Evolutionary conservation across 2,797 vertebrate genomes (phyloP), one percentile per base, ranked within the genome.

Genomic region (Cottoperca gobio): DNA sequence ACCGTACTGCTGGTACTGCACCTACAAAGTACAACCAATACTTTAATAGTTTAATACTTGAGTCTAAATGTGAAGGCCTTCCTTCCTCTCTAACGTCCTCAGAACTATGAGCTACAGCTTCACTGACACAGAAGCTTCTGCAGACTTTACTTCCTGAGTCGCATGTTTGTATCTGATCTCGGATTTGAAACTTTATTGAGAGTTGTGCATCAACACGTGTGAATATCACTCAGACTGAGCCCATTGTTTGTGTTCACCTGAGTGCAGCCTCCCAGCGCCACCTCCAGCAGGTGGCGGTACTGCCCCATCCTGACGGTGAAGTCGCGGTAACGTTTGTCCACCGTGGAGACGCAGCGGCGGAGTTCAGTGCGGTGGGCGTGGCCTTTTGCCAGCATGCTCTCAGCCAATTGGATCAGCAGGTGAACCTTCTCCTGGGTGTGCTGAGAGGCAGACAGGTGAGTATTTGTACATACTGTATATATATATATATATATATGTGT

Each of bases 361-460:
- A 99, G 97, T 93, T 99, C 98, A 0, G 93, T 88, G 73, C 97
- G 96, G 1, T 99, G 98, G 73, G 97, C 95, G 72, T 99, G 98
- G 61, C 98, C 98, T 91, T 99, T 99, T 60, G 97, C 96, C 82
- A 99, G 95, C 93, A 99, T 97, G 92, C 97, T 98, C 85, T 98
- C 97, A 0, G 98, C 98, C 86, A 99, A 87, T 85, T 99, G 98
- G 92, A 99, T 97, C 72, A 99, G 94, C 78, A 99, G 95, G 87
- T 99, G 97, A 75, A 99, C 98, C 87, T 98, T 99, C 88, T 99
- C 98, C 92, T 98, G 97, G 0, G 97, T 99, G 95, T 99, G 97
- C 98, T 99, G 94, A 24, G 71, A 83, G 45, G 11, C 9, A 11
- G n/a, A n/a, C n/a, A n/a, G n/a, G n/a, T n/a, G n/a, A n/a, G n/a